Evolutionary conservation across 2,888 invertebrate genomes (phyloP).

Genomic region (Phytoseiulus persimilis): DNA sequence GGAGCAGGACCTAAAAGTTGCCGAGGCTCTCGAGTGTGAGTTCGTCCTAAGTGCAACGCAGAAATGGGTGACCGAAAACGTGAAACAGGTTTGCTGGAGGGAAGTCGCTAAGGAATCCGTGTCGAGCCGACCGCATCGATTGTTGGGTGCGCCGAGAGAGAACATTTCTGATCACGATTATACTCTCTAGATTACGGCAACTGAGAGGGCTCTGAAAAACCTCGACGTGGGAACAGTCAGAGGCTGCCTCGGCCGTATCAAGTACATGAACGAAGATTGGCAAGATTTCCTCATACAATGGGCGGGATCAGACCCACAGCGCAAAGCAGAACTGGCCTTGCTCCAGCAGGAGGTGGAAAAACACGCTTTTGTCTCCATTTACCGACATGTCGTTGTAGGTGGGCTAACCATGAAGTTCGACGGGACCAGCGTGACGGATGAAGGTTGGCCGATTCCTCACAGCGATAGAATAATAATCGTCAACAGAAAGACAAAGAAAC

Average conservation of each 20-base stretch:
- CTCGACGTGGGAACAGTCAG: neutral
- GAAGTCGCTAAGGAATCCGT: neutral
- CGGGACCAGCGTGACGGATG: neutral
- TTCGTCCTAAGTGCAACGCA: neutral
- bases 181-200: neutral
- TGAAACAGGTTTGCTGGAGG: neutral
- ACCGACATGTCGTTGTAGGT: neutral
- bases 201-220: neutral
- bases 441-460: neutral
- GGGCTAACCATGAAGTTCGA: neutral
- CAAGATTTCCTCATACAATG: neutral
- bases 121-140: neutral
- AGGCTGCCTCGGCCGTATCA: neutral
- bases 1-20: neutral
- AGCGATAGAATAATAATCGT: neutral
- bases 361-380: neutral
- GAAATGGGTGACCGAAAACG: neutral
- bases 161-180: neutral
- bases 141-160: neutral
- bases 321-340: neutral
- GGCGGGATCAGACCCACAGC: neutral
- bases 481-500: neutral
- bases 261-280: neutral
- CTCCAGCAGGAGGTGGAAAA: neutral
- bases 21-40: neutral